A percentile compares a stretch with the other conserved stretches of the same genome.
These are phyloP conservation scores for Apodemia zela DNA, from an alignment of 2,888 invertebrate genomes.

Conservation along the genomic window DNA sequence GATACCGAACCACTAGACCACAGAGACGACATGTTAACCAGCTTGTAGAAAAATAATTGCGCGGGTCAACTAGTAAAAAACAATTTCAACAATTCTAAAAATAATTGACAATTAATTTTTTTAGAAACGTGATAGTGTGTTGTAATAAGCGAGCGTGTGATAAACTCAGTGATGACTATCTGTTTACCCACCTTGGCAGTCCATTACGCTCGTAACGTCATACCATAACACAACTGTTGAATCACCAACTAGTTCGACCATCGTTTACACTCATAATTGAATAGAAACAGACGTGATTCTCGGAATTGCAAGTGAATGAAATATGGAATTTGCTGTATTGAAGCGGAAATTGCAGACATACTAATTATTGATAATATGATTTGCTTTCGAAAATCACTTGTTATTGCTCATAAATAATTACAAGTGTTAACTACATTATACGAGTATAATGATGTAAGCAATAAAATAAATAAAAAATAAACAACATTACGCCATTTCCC, in stretches of 20 bases:
- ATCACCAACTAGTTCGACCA: conserved; percentile 45
- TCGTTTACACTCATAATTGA: conserved; percentile 47
- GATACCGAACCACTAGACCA: too few species aligned
- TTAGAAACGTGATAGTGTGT: neutral
- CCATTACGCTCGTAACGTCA: conserved; percentile 53
- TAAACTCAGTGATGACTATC: conserved; percentile 36
- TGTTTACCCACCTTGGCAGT: conserved; percentile 53
- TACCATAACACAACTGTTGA: conserved; percentile 45
- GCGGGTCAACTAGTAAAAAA: too few species aligned
- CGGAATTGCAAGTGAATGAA: conserved; percentile 46
- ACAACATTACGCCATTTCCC: too few species aligned
- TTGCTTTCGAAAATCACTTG: too few species aligned
- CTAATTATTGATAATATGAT: neutral
- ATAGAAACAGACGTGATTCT: conserved; percentile 55
- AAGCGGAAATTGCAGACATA: conserved; percentile 30
- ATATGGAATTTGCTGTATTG: conserved; percentile 41
- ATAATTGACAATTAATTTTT: neutral
- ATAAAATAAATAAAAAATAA: too few species aligned
- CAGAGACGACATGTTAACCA: too few species aligned
- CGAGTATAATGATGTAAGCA: too few species aligned
- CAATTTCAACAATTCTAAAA: neutral
- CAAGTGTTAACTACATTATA: too few species aligned
- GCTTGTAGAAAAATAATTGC: too few species aligned
- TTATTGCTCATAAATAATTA: too few species aligned
- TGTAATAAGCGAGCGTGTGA: conserved; percentile 15